These are phyloP conservation scores for Triplophysa yarkandensis DNA, from an alignment of 2,797 vertebrate genomes.

Conservation along the genomic window DNA sequence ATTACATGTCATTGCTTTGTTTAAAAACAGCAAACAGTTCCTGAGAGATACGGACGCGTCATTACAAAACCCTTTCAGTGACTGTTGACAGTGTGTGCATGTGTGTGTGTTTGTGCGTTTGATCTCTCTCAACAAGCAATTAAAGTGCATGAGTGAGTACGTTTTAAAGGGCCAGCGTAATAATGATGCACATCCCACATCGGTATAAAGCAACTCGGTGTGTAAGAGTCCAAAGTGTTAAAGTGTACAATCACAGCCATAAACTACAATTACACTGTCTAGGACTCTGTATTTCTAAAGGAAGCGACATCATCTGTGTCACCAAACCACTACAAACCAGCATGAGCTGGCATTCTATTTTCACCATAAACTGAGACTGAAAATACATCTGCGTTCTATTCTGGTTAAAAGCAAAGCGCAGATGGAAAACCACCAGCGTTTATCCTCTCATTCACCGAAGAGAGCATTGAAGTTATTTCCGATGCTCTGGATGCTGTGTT, in stretches of 20 bases:
- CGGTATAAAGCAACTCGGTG: too few species aligned
- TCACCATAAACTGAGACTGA: background rate
- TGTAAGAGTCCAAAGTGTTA: conserved; percentile 24
- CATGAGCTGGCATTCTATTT: conserved; percentile 17
- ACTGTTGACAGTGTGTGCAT: conserved; percentile 5
- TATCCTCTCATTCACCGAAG: conserved; percentile 49
- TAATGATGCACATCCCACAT: background rate
- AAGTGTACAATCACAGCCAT: conserved; percentile 33
- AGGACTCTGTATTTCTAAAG: conserved; percentile 30
- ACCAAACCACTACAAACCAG: conserved; percentile 22
- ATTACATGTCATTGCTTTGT: conserved; percentile 18
- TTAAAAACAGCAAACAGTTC: conserved; percentile 1
- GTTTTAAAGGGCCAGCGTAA: background rate
- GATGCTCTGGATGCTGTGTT: conserved; percentile 75
- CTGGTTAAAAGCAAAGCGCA: background rate
- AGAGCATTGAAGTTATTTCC: conserved; percentile 73
- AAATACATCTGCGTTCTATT: conserved; percentile 6
- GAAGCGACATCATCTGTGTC: conserved; percentile 29
- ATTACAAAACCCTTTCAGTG: conserved; percentile 10
- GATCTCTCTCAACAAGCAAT: background rate
- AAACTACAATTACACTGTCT: conserved; percentile 30
- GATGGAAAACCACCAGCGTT: conserved; percentile 30
- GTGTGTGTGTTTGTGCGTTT: background rate
- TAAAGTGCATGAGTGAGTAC: background rate
- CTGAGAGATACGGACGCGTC: conserved; percentile 1